A percentile compares a stretch with the other conserved stretches of the same genome.
phyloP scores from a whole-genome alignment of 2,113 vertebrate species.

The Phoenicopterus ruber region DNA sequence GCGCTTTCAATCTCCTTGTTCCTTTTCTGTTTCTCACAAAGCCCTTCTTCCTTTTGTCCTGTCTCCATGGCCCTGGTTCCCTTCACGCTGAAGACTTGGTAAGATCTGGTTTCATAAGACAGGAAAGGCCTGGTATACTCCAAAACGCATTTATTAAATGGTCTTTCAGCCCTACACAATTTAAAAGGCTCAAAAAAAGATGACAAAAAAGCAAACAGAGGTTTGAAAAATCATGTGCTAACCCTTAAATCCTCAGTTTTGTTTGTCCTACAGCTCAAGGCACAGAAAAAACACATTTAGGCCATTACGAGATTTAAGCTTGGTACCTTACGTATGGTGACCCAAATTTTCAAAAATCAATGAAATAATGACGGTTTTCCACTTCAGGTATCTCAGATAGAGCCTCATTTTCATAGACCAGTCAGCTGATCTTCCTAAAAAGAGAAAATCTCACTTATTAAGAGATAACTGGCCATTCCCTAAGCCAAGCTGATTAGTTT shows the following conservation, averaged over 20 bases:
- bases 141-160: neutral
- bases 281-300: neutral
- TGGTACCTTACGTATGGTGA: neutral
- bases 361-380: neutral
- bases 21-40: neutral
- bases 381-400: neutral
- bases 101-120: neutral
- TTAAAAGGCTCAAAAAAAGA: neutral
- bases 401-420: neutral
- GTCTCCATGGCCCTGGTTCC: neutral
- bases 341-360: neutral
- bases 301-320: neutral
- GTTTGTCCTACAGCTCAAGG: neutral
- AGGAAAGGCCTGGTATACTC: neutral
- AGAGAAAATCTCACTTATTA: neutral
- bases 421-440: neutral
- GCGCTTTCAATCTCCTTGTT: neutral
- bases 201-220: neutral
- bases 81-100: neutral
- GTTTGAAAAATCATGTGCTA: neutral
- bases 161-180: neutral
- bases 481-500: neutral
- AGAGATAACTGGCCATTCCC: neutral
- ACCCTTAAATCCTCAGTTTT: neutral
- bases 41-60: neutral